Evolutionary conservation across 2,113 vertebrate genomes (phyloP), one percentile per base, ranked within the genome.

Genomic region (Petromus typicus): DNA sequence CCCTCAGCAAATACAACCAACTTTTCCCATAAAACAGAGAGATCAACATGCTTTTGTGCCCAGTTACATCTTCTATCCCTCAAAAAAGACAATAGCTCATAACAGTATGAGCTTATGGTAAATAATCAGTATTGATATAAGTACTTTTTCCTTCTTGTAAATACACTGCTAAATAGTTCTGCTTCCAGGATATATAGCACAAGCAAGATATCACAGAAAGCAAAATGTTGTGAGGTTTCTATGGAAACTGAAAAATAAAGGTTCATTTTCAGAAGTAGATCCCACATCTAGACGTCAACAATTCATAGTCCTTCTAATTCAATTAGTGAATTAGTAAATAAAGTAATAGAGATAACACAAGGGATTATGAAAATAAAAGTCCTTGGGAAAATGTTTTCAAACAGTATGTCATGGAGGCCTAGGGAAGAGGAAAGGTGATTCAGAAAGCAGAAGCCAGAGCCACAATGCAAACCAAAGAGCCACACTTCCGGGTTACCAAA

Each of bases 321-420:
- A 64, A 54, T 78, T 89, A 80, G 51, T 93, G n/a, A 89, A 56
- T 71, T 89, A 76, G n/a, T 66, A 40, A n/a, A n/a, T n/a, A n/a
- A n/a, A n/a, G n/a, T n/a, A n/a, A n/a, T n/a, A n/a, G n/a, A n/a
- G n/a, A n/a, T n/a, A n/a, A n/a, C n/a, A n/a, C n/a, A n/a, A n/a
- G n/a, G n/a, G n/a, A n/a, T n/a, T n/a, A n/a, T n/a, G n/a, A n/a
- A n/a, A n/a, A n/a, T n/a, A n/a, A n/a, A n/a, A n/a, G n/a, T n/a
- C n/a, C n/a, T n/a, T n/a, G n/a, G n/a, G n/a, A n/a, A n/a, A n/a
- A n/a, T n/a, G n/a, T n/a, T n/a, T n/a, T n/a, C n/a, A n/a, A n/a
- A n/a, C n/a, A n/a, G n/a, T n/a, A n/a, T n/a, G n/a, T n/a, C n/a
- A n/a, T n/a, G n/a, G n/a, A n/a, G n/a, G n/a, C 1, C 63, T 64